Evolutionary conservation across 2,888 invertebrate species (phyloP), one percentile per base, ranked within the genome.

Genomic region (Alloplasta piceator): DNA sequence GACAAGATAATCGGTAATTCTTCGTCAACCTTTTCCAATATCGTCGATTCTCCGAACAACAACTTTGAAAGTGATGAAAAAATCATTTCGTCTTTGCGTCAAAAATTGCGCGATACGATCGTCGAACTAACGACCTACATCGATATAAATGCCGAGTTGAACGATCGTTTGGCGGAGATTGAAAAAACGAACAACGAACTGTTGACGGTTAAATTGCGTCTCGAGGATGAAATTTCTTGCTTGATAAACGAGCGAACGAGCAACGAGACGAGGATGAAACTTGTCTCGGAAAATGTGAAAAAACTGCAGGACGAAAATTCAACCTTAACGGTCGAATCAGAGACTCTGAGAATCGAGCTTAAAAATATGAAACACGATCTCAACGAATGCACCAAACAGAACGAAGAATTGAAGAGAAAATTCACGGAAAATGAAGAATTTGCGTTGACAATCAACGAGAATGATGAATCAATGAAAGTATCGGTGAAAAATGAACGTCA

Each of bases 371-470:
- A 41, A 5, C 9, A 10, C 14, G 50, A 41, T 50, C 6, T 74
- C 26, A 68, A 68, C 10, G 63, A 67, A 50, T 26, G 36, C 6
- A 38, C 56, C 26, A 58, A 55, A 48, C 70, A 74, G 52, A 79
- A 63, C 41, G n/a, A 6, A 0, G 63, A 74, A 55, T 73, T 67
- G 46, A 68, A 38, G 36, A 48, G 41, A 58, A 41, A 60, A 48
- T 81, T n/a, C 6, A 16, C 6, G 46, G 39, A 63, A 14, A 38
- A n/a, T 48, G 71, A 77, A 1, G 66, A 80, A 58, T 52, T 52
- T 50, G 52, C 14, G 16, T 43, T 46, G 52, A 36, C 39, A 52
- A 52, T 43, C 46, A 80, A 43, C n/a, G 70, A 81, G n/a, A 26
- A 70, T 81, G 61, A 73, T 6, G 56, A 46, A 68, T 26, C 48